Evolutionary conservation across 2,797 vertebrate species (phyloP).

Genomic region (Molossus molossus): DNA sequence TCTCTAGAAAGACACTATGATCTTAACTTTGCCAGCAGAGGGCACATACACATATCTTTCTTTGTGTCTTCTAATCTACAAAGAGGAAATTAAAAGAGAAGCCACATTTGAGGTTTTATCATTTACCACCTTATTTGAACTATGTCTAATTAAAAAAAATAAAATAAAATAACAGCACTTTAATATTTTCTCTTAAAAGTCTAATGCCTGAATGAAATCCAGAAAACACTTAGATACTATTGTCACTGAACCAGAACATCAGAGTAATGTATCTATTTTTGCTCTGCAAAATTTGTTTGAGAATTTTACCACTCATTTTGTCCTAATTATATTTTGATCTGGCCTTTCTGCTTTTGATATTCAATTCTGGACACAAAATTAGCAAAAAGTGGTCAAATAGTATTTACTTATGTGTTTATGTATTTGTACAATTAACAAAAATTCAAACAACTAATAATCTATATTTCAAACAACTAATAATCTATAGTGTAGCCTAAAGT

Average conservation of each 20-base stretch:
- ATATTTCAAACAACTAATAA: neutral
- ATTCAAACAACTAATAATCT: neutral
- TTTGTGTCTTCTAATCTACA: constrained; percentile 50
- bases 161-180: neutral
- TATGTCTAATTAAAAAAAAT: neutral
- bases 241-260: neutral
- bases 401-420: neutral
- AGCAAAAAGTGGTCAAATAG: neutral
- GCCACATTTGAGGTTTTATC: neutral
- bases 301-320: neutral
- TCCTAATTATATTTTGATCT: neutral
- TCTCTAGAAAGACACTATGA: constrained; percentile 45
- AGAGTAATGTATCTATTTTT: neutral
- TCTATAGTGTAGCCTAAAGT: constrained; percentile 27
- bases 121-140: constrained; percentile 28
- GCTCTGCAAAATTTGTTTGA: neutral
- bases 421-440: constrained; percentile 19
- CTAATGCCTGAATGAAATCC: neutral
- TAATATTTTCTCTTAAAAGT: constrained; percentile 48
- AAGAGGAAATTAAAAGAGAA: neutral
- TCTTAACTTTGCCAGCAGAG: constrained; percentile 79
- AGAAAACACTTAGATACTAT: neutral
- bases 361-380: neutral
- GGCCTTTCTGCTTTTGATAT: neutral
- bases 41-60: constrained; percentile 61